Base-by-base conservation (phyloP, 2,888 invertebrate genomes). In the Drosophila basisetae region DNA sequence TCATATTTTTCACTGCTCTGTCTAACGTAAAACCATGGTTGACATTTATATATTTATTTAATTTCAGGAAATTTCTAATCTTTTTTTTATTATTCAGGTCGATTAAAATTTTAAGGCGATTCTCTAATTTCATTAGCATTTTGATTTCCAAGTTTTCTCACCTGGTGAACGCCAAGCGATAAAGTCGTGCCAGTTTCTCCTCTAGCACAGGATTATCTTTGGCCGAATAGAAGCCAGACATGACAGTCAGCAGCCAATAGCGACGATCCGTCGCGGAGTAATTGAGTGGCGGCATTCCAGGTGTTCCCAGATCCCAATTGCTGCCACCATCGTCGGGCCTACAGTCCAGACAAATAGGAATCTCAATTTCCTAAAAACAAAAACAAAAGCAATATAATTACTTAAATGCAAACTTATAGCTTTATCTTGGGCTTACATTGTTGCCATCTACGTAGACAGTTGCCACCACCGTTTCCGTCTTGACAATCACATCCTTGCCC, bases 241-340 rank as follows among this genome's bases (percentile, higher is more conserved):
- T 95, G 64, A 97, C 96, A 1, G 97, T 97, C 41, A 97, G 92
- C 64, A 97, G 94, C 97, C 97, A 97, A 93, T 96, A 97, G 60
- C 96, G 95, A 65, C 95, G 94, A 90, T 96, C 96, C 18, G 95
- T 95, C 30, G 93, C 83, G 7, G 92, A 92, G 61, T 92, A 91
- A 64, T 92, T 93, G 4, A 91, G 73, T 9, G 93, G 92, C 4
- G 91, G 87, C 78, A 90, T 85, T 30, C 85, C 85, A n/a, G 80
- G 83, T 4, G 80, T 84, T n/a, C 80, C 80, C 47, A 89, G 61
- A 56, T 90, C 91, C 88, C 93, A 92, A 55, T 87, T 80, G 10
- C 91, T 89, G 49, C 92, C 91, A 18, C 90, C 89, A 66, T 92
- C 92, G 41, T 91, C 91, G 1, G 92, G 88, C 31, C 81, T 84